A percentile compares a stretch with the other conserved stretches of the same genome.
phyloP scores from a whole-genome alignment of 1,140 invertebrate genomes.

The Zaprionus kolodkinae region DNA sequence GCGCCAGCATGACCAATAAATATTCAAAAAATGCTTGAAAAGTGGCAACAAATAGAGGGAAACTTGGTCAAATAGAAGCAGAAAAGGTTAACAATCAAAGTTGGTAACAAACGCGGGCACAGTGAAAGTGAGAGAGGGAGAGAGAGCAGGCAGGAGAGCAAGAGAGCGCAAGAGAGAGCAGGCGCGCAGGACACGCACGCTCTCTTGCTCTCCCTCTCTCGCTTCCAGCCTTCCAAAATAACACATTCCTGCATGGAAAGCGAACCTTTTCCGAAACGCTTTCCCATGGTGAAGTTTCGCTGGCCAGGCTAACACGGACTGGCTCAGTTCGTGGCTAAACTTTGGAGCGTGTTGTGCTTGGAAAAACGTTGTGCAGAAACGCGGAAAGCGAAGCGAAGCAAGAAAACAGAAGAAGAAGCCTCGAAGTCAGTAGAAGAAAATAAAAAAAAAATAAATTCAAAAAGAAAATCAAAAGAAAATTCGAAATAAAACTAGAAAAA shows the following conservation, averaged over 20 bases:
- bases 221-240: constrained; percentile 77
- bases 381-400: constrained; percentile 31
- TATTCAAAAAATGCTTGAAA: constrained; percentile 32
- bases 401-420: background rate
- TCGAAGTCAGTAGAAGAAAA: background rate
- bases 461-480: background rate
- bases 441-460: background rate
- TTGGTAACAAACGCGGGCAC: constrained; percentile 34
- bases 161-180: constrained; percentile 26
- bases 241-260: constrained; percentile 67
- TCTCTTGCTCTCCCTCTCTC: background rate
- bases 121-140: constrained; percentile 12
- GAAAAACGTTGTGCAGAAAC: constrained; percentile 60
- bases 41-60: constrained; percentile 22
- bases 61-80: constrained; percentile 18
- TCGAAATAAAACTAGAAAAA: background rate
- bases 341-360: constrained; percentile 79
- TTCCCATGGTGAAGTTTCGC: constrained; percentile 35
- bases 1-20: constrained; percentile 45
- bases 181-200: constrained; percentile 46
- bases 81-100: constrained; percentile 29
- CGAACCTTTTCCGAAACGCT: constrained; percentile 34
- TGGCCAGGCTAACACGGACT: constrained; percentile 44
- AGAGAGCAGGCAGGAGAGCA: constrained; percentile 42
- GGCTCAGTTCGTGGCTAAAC: constrained; percentile 79